Evolutionary conservation across 2,113 vertebrate genomes (phyloP), one percentile per base, ranked within the genome.

Genomic region (Ammodytes dubius): DNA sequence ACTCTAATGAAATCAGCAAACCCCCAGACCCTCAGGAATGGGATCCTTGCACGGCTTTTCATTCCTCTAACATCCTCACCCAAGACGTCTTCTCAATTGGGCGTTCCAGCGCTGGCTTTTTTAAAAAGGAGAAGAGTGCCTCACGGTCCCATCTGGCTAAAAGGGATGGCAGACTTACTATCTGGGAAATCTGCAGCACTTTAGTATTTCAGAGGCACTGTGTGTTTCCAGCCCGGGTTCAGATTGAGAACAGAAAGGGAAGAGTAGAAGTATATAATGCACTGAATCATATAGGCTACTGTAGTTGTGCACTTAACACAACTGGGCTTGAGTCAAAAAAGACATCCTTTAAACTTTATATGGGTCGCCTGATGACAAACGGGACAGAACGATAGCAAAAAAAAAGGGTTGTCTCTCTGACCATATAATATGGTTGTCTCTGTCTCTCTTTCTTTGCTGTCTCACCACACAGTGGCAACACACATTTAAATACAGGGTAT

Each of bases 1-100:
- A 70, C 89, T 88, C 81, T 93, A 95, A 94, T 94, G 92, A 94
- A 94, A 95, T 94, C 93, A 94, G 91, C 87, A 86, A 91, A 27
- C 27, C 77, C 87, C 89, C 84, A 89, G 90, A 87, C 84, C 27
- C 92, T 94, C 91, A 89, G 90, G 87, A 93, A 94, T 91, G 91
- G 90, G 78, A 89, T 87, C 83, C 88, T 80, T 70, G 75, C 76
- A 66, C 45, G 53, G 66, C 80, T 88, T 88, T 89, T 91, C 77
- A 87, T 91, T 91, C 84, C 75, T 77, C 75, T 77, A 70, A 67
- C 83, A 85, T 90, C 90, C 84, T 92, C 90, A 88, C 86, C 88
- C 84, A 84, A 90, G 79, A 74, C 64, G 43, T 77, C 87, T 91
- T 88, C 87, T 90, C 86, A 85, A 84, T 83, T 85, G 66, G 64